Base-by-base conservation (phyloP, 2,113 vertebrate species). In the Cheilinus undulatus region DNA sequence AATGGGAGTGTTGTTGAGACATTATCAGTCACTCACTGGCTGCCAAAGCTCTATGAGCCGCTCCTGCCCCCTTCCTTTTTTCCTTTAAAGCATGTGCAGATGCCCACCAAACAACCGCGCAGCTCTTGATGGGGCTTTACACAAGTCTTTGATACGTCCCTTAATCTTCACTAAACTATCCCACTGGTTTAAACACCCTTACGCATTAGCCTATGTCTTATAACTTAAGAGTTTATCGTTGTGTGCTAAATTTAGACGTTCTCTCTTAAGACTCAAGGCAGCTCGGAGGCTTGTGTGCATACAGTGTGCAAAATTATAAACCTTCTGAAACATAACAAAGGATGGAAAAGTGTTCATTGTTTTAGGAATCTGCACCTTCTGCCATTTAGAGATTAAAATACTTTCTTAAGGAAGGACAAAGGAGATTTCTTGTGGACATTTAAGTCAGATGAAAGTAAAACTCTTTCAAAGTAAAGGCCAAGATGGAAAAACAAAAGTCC, bases 91-190 rank as follows among this genome's bases (percentile, higher is more conserved):
- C 78, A 76, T 73, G 67, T 77, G 78, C 80, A 74, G 87, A 90
- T 90, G 89, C 78, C 81, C 80, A 79, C 75, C 71, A 81, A 91
- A 86, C 87, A 73, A 81, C 68, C 36, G 54, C 59, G 24, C 62
- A 7, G 65, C 74, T 86, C 77, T 48, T 84, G 84, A 86, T 69
- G 73, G 84, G 87, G 91, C 82, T 92, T 91, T 90, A 71, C 83
- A 23, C 75, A 36, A 87, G 84, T 82, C 85, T 86, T 85, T 88
- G 81, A 83, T 87, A 86, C 36, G 86, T 88, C 79, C 69, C 78
- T 79, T 92, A 91, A 93, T 91, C 92, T 89, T 82, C 79, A 80
- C 79, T 87, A 90, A 91, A 91, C 91, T 90, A 85, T 89, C 87
- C 89, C 79, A 79, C 82, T 85, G 88, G 83, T 88, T 90, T 89